phyloP scores from a whole-genome alignment of 1,140 invertebrate genomes.

The Choristoneura fumiferana region DNA sequence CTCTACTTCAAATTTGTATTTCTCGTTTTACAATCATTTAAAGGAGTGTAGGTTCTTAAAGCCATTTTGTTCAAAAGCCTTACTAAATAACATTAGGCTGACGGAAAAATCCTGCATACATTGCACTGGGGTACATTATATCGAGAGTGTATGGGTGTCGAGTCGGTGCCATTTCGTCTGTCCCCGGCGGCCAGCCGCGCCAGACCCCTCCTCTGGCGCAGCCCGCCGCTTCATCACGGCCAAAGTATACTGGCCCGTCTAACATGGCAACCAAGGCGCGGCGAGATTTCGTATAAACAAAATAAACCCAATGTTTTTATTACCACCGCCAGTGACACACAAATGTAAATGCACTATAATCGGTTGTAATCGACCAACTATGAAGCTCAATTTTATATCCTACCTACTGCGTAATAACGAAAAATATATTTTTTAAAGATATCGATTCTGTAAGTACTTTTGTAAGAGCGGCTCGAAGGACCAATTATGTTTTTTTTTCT shows the following conservation, averaged over 20 bases:
- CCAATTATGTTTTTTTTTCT: constrained; percentile 38
- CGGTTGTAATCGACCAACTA: constrained; percentile 1
- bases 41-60: too few species aligned
- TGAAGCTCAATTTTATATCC: constrained; percentile 3
- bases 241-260: constrained; percentile 22
- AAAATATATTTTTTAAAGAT: too few species aligned
- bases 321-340: not conserved
- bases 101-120: constrained; percentile 10
- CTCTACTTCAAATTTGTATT: too few species aligned
- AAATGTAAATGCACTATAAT: constrained; percentile 16
- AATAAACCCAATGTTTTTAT: constrained; percentile 44
- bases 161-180: constrained; percentile 23
- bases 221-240: not conserved
- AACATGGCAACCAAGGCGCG: not conserved
- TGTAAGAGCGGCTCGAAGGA: constrained; percentile 32
- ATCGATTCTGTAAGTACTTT: too few species aligned
- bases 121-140: not conserved
- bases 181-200: not conserved
- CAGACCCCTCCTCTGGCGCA: not conserved
- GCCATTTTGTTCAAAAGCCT: too few species aligned
- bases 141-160: constrained; percentile 6
- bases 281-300: constrained; percentile 37
- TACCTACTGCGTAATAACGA: not conserved
- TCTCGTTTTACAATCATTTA: too few species aligned
- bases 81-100: constrained; percentile 9